These are phyloP conservation scores for Brachynemurus nebulosus DNA, from an alignment of 2,888 invertebrate species.

Conservation along the genomic window DNA sequence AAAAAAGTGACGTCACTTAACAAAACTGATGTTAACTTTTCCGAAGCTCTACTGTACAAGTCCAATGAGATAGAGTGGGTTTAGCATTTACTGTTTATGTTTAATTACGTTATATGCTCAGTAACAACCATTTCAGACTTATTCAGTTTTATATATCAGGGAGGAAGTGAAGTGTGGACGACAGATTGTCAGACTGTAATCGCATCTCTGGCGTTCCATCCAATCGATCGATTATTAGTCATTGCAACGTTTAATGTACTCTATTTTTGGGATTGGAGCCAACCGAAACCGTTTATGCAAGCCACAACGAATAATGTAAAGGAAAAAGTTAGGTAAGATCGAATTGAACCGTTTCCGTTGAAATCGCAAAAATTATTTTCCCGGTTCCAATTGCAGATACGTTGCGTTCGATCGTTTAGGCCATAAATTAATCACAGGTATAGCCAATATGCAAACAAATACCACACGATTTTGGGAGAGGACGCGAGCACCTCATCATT, in stretches of 20 bases:
- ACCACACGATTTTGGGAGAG: background rate
- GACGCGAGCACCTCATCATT: slow-evolving; percentile 36
- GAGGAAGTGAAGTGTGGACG: slow-evolving; percentile 75
- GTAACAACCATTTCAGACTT: too few species aligned
- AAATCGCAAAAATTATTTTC: background rate
- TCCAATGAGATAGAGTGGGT: too few species aligned
- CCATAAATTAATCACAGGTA: slow-evolving; percentile 70
- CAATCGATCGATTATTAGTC: slow-evolving; percentile 65
- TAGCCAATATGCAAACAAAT: slow-evolving; percentile 43
- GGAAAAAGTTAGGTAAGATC: slow-evolving; percentile 63
- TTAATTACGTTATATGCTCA: too few species aligned
- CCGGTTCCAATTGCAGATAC: slow-evolving; percentile 39
- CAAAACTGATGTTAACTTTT: too few species aligned
- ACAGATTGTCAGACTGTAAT: slow-evolving; percentile 60
- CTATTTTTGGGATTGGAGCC: slow-evolving; percentile 83
- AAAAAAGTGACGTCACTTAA: too few species aligned
- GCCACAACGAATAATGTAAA: slow-evolving; percentile 59
- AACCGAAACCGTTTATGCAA: slow-evolving; percentile 58
- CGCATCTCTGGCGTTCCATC: slow-evolving; percentile 79
- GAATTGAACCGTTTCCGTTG: background rate
- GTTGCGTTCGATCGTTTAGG: slow-evolving; percentile 74
- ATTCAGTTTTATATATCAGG: slow-evolving; percentile 35
- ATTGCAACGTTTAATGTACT: slow-evolving; percentile 74
- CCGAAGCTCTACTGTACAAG: too few species aligned
- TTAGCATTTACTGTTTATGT: too few species aligned